phyloP scores from a whole-genome alignment of 1,140 invertebrate genomes.

The Theocolax elegans region DNA sequence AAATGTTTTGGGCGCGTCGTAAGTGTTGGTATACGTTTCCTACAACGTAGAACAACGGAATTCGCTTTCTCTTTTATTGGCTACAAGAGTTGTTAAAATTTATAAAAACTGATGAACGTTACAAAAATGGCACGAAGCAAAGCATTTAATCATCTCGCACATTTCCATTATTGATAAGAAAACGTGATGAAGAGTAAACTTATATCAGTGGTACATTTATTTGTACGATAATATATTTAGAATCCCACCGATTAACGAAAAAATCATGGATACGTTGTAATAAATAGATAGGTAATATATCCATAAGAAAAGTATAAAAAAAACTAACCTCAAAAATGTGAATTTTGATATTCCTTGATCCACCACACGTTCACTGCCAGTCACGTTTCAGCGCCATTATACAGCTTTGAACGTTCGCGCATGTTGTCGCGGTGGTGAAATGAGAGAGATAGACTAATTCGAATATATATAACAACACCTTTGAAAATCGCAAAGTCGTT shows the following conservation, averaged over 20 bases:
- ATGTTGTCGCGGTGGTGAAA: constrained; percentile 25
- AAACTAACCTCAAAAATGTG: constrained; percentile 37
- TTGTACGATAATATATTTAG: too few species aligned
- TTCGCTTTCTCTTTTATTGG: background rate
- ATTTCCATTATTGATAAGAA: constrained; percentile 24
- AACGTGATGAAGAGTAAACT: background rate
- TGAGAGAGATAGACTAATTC: constrained; percentile 6
- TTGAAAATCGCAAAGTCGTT: constrained; percentile 15
- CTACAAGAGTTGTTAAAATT: background rate
- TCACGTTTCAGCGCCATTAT: constrained; percentile 43
- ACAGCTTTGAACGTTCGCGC: constrained; percentile 42
- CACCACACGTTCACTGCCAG: constrained; percentile 36
- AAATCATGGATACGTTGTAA: background rate
- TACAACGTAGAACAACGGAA: background rate
- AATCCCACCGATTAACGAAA: too few species aligned
- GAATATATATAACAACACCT: background rate
- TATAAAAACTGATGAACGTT: constrained; percentile 16
- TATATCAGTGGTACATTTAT: background rate
- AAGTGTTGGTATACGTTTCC: too few species aligned
- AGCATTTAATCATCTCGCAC: background rate
- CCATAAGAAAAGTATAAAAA: background rate
- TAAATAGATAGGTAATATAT: too few species aligned
- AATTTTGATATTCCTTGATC: constrained; percentile 36
- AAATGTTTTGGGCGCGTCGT: too few species aligned
- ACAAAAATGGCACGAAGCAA: constrained; percentile 10